Percentiles rank a stretch among this genome's conserved stretches.
Conservation (phyloP, 92 coral and sea anemone genomes). For the Epizoanthus scotinus region DNA sequence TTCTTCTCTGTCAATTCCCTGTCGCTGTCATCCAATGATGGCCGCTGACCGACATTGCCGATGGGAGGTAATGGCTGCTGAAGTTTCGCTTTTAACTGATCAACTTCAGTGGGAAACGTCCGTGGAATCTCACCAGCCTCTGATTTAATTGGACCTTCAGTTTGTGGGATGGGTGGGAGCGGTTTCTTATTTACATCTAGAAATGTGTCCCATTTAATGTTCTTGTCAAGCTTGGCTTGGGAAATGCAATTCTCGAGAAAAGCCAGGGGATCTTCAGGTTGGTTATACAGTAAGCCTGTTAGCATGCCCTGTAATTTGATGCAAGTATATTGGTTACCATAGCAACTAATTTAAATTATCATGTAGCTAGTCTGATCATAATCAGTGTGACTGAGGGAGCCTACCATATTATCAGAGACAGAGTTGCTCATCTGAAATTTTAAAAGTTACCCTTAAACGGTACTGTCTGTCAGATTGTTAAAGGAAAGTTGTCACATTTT, state of each 20-base stretch:
- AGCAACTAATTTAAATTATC: too few species aligned
- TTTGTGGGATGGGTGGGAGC: slow-evolving; percentile 93
- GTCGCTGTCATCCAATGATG: slow-evolving; percentile 60
- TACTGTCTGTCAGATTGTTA: too few species aligned
- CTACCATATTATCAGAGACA: too few species aligned
- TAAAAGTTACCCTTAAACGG: too few species aligned
- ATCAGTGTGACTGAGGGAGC: too few species aligned
- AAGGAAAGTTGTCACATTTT: too few species aligned
- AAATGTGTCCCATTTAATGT: slow-evolving; percentile 92
- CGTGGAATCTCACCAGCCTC: slow-evolving; percentile 69
- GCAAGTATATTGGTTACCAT: background rate
- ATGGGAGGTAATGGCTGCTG: slow-evolving; percentile 91
- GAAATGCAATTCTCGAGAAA: slow-evolving; percentile 85
- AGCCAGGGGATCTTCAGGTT: slow-evolving; percentile 87
- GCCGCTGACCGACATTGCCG: slow-evolving; percentile 38
- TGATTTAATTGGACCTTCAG: slow-evolving; percentile 88
- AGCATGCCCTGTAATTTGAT: slow-evolving; percentile 80
- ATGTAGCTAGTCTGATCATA: too few species aligned
- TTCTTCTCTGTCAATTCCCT: slow-evolving; percentile 70
- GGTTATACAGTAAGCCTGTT: slow-evolving; percentile 92
- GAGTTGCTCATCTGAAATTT: too few species aligned
- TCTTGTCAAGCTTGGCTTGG: slow-evolving; percentile 78
- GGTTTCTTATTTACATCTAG: slow-evolving; percentile 90
- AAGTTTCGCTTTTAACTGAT: slow-evolving; percentile 64
- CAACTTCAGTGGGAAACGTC: slow-evolving; percentile 89